phyloP scores from a whole-genome alignment of 2,888 invertebrate species.

The Pteria penguin region DNA sequence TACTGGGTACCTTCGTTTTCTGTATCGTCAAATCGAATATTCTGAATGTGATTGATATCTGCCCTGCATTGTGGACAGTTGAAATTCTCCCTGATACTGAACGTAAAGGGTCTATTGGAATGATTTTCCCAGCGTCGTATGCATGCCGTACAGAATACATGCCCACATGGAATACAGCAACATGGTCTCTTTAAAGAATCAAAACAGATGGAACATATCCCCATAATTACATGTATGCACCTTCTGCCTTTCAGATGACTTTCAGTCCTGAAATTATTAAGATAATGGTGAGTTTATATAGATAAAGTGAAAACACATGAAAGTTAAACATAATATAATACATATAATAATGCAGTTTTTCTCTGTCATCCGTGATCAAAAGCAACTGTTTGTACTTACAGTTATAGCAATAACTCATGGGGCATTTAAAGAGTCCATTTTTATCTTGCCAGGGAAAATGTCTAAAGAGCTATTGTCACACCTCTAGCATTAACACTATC shows the following conservation, averaged over 20 bases:
- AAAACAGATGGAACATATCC: conserved; percentile 37
- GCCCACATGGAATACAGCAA: conserved; percentile 46
- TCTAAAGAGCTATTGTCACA: no score
- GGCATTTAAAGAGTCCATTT: no score
- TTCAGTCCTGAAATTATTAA: background rate
- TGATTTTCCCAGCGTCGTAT: conserved; percentile 37
- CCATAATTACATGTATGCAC: conserved; percentile 30
- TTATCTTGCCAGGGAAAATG: no score
- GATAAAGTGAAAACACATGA: no score
- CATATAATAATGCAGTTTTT: no score
- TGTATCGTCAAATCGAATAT: conserved; percentile 23
- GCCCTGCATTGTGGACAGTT: conserved; percentile 37
- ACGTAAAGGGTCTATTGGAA: background rate
- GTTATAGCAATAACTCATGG: no score
- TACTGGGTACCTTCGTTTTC: conserved; percentile 31
- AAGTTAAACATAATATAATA: no score
- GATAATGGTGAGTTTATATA: no score
- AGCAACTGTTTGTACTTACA: no score
- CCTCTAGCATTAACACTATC: no score
- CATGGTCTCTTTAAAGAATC: conserved; percentile 29
- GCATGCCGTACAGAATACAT: conserved; percentile 41
- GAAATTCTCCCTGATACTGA: background rate
- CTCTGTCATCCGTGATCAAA: no score
- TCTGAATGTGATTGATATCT: conserved; percentile 23
- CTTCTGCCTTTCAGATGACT: background rate